Conservation (phyloP, 2,888 invertebrate genomes). For the Teleiodes luculella region DNA sequence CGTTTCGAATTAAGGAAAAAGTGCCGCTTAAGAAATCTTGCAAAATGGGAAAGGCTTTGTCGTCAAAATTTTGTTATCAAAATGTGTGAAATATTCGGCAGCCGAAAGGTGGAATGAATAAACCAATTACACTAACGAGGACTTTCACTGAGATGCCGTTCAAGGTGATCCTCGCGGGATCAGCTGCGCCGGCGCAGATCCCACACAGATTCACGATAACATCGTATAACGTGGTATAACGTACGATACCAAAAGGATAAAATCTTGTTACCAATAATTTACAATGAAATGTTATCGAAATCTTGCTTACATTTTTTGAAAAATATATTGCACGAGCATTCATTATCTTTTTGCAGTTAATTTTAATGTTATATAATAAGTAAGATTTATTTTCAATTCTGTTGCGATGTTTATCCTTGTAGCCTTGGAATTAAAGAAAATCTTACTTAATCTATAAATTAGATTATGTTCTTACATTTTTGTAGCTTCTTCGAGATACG, state of each 20-base stretch:
- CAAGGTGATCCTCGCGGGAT: constrained; percentile 51
- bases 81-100: constrained; percentile 49
- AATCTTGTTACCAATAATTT: constrained; percentile 1
- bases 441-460: not conserved
- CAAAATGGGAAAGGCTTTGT: constrained; percentile 42
- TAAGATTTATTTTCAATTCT: too few relatives aligned
- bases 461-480: not conserved
- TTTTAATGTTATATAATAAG: not conserved
- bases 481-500: not conserved
- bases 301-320: not conserved
- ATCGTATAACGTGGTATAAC: not conserved
- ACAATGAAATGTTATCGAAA: not conserved
- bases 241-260: not conserved
- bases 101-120: constrained; percentile 30
- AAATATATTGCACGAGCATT: not conserved
- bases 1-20: not conserved
- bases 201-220: not conserved
- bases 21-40: constrained; percentile 28
- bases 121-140: constrained; percentile 71
- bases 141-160: constrained; percentile 73
- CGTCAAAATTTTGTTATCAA: constrained; percentile 45
- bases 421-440: too few relatives aligned
- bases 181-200: not conserved
- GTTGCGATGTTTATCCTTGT: too few relatives aligned
- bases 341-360: not conserved